Percentiles rank a stretch among this genome's conserved stretches.
phyloP scores from a whole-genome alignment of 2,113 vertebrate genomes.

The Calidris pygmaea region DNA sequence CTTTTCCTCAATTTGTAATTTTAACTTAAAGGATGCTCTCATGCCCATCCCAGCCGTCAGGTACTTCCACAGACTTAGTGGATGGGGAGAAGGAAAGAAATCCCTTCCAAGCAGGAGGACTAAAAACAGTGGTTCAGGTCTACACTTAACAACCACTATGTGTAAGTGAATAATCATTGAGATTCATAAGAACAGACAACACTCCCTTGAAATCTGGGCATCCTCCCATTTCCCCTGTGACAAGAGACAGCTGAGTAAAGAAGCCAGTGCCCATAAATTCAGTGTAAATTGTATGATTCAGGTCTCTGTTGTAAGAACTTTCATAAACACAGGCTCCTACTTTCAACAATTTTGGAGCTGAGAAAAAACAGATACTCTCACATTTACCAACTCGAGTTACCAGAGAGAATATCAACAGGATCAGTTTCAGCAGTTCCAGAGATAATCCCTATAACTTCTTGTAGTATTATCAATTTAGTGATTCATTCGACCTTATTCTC shows the following conservation, averaged over 20 bases:
- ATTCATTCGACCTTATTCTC: not conserved
- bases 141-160: not conserved
- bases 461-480: not conserved
- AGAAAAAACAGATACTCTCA: constrained; percentile 47
- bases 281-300: constrained; percentile 52
- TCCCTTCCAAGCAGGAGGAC: not conserved
- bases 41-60: not conserved
- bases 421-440: not conserved
- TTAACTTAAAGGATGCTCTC: not conserved
- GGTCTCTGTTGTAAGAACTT: constrained; percentile 53
- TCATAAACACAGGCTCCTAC: constrained; percentile 46
- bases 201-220: constrained; percentile 33
- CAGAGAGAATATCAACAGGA: not conserved
- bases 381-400: constrained; percentile 26
- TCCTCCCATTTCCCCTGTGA: constrained; percentile 29
- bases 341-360: constrained; percentile 48
- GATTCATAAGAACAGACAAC: not conserved
- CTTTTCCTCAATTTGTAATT: not conserved
- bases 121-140: not conserved
- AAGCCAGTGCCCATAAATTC: constrained; percentile 40
- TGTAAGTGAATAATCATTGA: not conserved
- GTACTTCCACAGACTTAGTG: not conserved
- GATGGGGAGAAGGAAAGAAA: not conserved
- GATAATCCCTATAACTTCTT: not conserved
- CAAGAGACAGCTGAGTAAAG: constrained; percentile 51